Evolutionary conservation across 2,113 vertebrate genomes (phyloP), one percentile per base, ranked within the genome.

Genomic region (Hemiscyllium ocellatum): DNA sequence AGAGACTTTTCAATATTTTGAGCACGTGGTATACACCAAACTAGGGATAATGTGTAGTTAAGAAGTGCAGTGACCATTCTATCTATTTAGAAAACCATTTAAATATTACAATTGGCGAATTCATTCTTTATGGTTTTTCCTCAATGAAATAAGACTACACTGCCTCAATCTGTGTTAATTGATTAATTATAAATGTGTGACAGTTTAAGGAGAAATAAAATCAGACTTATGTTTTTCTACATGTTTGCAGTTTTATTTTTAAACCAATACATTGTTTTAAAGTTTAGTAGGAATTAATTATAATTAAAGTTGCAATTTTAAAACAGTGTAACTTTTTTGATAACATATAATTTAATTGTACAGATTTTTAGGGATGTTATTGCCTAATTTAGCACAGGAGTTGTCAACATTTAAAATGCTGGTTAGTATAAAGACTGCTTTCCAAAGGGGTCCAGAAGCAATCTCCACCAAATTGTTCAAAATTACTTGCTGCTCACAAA

Each of bases 391-490:
- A n/a, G 29, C 33, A 65, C 61, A 65, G 86, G 22, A 52, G 33
- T 33, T 61, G 42, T 65, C 12, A 91, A n/a, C n/a, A 65, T 91
- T n/a, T 56, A 91, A 91, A 90, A 91, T 20, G 87, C 87, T 91
- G 65, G 87, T 4, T 91, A 91, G 80, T 42, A 65, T 61, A 65
- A 66, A 70, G 37, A 94, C 47, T 69, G 66, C 68, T 24, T 29
- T 94, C 93, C 42, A 94, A 70, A 94, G 66, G 52, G 15, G 42
- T 94, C 91, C 66, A 69, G 91, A 72, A 76, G 37, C 37, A 95
- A 26, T 37, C 94, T 95, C 26, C 29, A 22, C 69, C 42, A 72
- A 95, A 72, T 12, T 95, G 52, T 90, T 26, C 72, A 68, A 70
- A 95, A 15, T 95, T 93, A 93, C 15, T 33, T 66, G 61, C 89